Conservation (phyloP, 2,888 invertebrate genomes). For the Ochropleura plecta region DNA sequence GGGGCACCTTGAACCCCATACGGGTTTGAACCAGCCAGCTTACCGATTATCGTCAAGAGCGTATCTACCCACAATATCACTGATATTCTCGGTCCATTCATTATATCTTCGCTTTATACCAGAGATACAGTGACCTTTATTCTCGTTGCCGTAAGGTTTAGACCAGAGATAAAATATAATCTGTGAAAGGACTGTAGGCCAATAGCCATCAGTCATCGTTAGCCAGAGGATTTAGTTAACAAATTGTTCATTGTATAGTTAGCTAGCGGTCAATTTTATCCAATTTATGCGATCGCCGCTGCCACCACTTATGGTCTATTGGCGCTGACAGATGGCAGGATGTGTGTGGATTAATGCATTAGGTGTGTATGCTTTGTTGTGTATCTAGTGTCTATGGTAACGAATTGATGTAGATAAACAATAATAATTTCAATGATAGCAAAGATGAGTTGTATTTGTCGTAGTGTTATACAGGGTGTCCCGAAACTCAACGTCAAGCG, state of each 20-base stretch:
- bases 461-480: too few relatives aligned
- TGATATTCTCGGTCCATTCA: slow-evolving; percentile 19
- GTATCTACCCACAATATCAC: slow-evolving; percentile 23
- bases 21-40: slow-evolving; percentile 40
- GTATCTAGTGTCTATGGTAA: slow-evolving; percentile 26
- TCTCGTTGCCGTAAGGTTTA: background rate
- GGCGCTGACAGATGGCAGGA: slow-evolving; percentile 79
- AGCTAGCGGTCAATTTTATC: slow-evolving; percentile 83
- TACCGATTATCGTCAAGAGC: slow-evolving; percentile 39
- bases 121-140: background rate
- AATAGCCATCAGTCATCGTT: slow-evolving; percentile 79
- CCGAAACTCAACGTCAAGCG: too few relatives aligned
- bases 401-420: slow-evolving; percentile 15
- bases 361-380: slow-evolving; percentile 54
- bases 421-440: too few relatives aligned
- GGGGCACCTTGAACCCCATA: slow-evolving; percentile 24
- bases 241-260: slow-evolving; percentile 70
- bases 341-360: slow-evolving; percentile 76
- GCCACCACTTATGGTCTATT: slow-evolving; percentile 81
- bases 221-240: slow-evolving; percentile 73
- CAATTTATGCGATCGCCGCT: slow-evolving; percentile 80
- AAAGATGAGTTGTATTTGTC: background rate
- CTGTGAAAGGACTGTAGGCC: background rate
- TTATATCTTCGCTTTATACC: background rate
- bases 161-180: background rate